These are phyloP conservation scores for Prunella strophiata DNA, from an alignment of 2,797 vertebrate species.

Conservation along the genomic window DNA sequence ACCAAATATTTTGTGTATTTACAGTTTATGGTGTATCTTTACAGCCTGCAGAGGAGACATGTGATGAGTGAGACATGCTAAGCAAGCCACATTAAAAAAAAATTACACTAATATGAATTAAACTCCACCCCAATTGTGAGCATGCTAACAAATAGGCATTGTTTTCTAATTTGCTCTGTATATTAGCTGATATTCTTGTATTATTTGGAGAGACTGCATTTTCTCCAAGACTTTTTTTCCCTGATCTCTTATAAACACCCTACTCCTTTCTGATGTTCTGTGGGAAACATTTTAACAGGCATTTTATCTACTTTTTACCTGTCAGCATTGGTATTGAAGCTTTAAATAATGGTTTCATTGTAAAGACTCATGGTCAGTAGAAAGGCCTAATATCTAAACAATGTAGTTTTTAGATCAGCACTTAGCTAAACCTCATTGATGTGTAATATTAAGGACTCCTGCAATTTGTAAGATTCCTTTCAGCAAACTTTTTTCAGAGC, in stretches of 20 bases:
- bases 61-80: constrained; percentile 16
- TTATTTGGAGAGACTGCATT: neutral
- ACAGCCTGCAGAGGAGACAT: neutral
- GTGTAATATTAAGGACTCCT: neutral
- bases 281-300: neutral
- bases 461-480: neutral
- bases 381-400: constrained; percentile 33
- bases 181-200: neutral
- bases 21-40: constrained; percentile 42
- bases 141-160: constrained; percentile 16
- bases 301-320: constrained; percentile 5
- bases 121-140: constrained; percentile 26
- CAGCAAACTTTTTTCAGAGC: constrained; percentile 2
- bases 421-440: neutral
- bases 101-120: neutral
- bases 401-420: constrained; percentile 17
- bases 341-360: constrained; percentile 19
- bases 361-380: neutral
- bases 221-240: neutral
- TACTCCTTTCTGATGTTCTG: neutral
- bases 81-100: constrained; percentile 32
- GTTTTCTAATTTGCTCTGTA: constrained; percentile 30
- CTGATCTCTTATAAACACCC: neutral
- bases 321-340: neutral
- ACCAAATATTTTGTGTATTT: constrained; percentile 42